Evolutionary conservation across 2,888 invertebrate species (phyloP), one percentile per base, ranked within the genome.

Genomic region (Lasiommata megera): DNA sequence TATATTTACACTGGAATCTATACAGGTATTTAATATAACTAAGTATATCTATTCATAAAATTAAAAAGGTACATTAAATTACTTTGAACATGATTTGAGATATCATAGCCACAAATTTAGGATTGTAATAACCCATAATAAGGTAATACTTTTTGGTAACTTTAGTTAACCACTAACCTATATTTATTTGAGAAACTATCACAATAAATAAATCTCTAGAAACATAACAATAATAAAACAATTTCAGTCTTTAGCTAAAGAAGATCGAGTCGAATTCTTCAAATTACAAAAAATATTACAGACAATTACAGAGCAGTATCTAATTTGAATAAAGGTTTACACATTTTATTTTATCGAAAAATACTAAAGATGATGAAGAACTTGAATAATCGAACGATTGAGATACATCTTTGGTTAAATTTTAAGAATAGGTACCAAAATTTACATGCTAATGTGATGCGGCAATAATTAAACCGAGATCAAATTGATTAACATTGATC

Each of bases 101-200:
- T 73, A 65, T 80, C 82, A 85, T 84, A 87, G 84, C 84, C 84
- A 74, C 71, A 71, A 61, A 77, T 76, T 88, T 88, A 82, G 80
- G 82, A 78, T 74, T 63, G 64, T 72, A 75, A 67, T 61, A 77
- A 77, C 77, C 79, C 82, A 83, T 71, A 73, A 71, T 69, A 67
- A 81, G 88, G 88, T 89, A 90, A 90, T 89, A 89, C 88, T 88
- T 87, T 78, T 77, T 81, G 90, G 90, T 90, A 90, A 90, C 90
- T 88, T 79, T 84, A 82, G 87, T 88, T 79, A 80, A 74, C 77
- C 79, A 56, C 76, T 76, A 72, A 75, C 71, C 76, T 77, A 81
- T 62, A 57, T 70, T 72, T 53, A 53, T 44, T 53, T 80, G 70
- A 70, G 73, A 77, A 73, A 74, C 77, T 83, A 88, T 88, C 84